phyloP scores from a whole-genome alignment of 1,140 invertebrate genomes.

The Mycetomoellerius zeteki region DNA sequence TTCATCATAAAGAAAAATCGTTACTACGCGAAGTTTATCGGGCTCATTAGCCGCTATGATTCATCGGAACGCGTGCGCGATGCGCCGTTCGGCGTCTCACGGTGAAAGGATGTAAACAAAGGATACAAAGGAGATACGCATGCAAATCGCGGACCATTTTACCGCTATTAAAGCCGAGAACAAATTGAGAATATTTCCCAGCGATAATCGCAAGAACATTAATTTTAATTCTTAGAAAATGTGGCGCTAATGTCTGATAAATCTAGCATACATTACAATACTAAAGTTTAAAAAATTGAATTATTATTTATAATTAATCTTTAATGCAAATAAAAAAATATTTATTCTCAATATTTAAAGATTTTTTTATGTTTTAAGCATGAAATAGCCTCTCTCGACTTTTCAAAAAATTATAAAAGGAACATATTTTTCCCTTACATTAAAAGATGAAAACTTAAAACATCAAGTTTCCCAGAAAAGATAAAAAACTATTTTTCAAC shows the following conservation, averaged over 20 bases:
- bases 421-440: too few species aligned
- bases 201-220: neutral
- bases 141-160: conserved; percentile 16
- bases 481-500: too few species aligned
- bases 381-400: neutral
- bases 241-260: neutral
- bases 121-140: conserved; percentile 5
- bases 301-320: neutral
- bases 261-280: neutral
- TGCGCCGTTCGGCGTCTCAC: neutral
- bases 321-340: neutral
- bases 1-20: conserved; percentile 48
- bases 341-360: neutral
- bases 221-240: neutral
- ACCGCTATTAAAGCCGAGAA: conserved; percentile 10
- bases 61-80: conserved; percentile 30
- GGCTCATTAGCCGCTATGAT: conserved; percentile 60
- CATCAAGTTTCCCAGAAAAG: too few species aligned
- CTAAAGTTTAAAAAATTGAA: neutral
- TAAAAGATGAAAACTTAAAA: too few species aligned
- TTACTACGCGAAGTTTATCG: conserved; percentile 46
- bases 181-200: neutral
- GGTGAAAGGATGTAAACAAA: conserved; percentile 58
- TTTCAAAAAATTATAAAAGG: neutral
- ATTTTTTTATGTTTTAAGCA: neutral